These are phyloP conservation scores for Troides oblongomaculatus DNA, from an alignment of 2,888 invertebrate genomes.

Conservation along the genomic window DNA sequence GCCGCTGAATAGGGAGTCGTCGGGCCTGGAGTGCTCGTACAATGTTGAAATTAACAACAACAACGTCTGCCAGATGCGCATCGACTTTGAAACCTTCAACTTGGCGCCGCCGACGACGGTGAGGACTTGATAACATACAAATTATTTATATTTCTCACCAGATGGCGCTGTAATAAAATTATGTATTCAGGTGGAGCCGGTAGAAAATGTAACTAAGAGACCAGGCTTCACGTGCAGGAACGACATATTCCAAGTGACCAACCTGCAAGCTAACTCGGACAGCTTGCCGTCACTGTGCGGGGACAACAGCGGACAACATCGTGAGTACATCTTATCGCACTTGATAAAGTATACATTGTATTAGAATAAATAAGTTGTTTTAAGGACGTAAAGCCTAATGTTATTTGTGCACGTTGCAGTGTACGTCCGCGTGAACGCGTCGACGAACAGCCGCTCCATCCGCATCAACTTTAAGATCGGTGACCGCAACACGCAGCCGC, in stretches of 20 bases:
- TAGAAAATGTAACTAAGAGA: conserved; percentile 68
- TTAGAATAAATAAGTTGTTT: too few relatives aligned
- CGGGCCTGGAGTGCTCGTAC: conserved; percentile 75
- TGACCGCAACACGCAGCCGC: conserved; percentile 66
- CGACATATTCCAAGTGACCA: conserved; percentile 75
- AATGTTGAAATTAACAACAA: conserved; percentile 79
- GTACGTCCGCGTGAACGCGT: conserved; percentile 72
- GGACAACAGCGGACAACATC: conserved; percentile 82
- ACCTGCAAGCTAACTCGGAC: conserved; percentile 73
- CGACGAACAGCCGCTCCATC: conserved; percentile 65
- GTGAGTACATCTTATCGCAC: conserved; percentile 54
- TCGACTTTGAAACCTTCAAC: conserved; percentile 80
- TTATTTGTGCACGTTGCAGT: conserved; percentile 46
- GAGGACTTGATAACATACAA: conserved; percentile 36
- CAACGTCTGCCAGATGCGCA: conserved; percentile 81
- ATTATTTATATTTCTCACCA: conserved; percentile 7
- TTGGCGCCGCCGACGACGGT: conserved; percentile 73
- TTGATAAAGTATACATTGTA: too few relatives aligned
- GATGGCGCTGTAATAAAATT: conserved; percentile 30
- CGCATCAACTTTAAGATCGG: conserved; percentile 74
- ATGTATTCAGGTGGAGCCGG: conserved; percentile 57
- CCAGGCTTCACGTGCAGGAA: conserved; percentile 72
- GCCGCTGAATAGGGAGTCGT: conserved; percentile 61
- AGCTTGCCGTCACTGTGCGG: conserved; percentile 80
- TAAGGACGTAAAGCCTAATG: too few relatives aligned